A percentile compares a stretch with the other conserved stretches of the same genome.
phyloP scores from a whole-genome alignment of 2,113 vertebrate species.

The Pterocles burchelli region DNA sequence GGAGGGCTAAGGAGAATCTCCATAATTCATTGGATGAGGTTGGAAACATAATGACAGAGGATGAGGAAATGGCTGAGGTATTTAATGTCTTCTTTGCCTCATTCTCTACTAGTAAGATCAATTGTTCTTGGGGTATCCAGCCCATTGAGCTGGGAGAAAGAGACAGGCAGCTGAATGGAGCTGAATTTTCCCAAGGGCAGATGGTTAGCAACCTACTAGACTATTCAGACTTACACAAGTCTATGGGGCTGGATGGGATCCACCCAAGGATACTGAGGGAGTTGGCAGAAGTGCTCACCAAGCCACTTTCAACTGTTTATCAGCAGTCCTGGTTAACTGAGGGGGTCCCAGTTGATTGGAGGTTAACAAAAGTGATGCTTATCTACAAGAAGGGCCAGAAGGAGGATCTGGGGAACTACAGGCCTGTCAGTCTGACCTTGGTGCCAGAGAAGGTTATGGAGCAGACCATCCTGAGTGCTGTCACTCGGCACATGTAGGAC shows the following conservation, averaged over 20 bases:
- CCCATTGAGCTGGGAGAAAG: neutral
- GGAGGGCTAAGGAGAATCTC: too few relatives aligned
- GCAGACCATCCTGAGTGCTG: neutral
- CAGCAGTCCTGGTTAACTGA: neutral
- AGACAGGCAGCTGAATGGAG: neutral
- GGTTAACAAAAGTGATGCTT: too few relatives aligned
- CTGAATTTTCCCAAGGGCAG: too few relatives aligned
- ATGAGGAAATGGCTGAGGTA: neutral
- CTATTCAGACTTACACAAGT: too few relatives aligned
- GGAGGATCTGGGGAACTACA: neutral
- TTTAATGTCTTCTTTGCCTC: neutral
- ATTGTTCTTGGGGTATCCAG: neutral
- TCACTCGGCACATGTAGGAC: neutral
- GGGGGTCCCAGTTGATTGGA: neutral
- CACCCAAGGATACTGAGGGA: neutral
- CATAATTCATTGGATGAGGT: neutral
- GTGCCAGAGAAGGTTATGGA: neutral
- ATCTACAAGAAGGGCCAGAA: neutral
- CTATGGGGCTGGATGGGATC: neutral
- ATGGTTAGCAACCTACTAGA: neutral
- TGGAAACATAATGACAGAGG: neutral
- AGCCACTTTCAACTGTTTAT: neutral
- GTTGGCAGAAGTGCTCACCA: neutral
- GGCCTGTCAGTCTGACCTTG: neutral
- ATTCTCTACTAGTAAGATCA: neutral